These are phyloP conservation scores for Acromyrmex echinatior DNA, from an alignment of 1,140 invertebrate genomes.

Conservation along the genomic window DNA sequence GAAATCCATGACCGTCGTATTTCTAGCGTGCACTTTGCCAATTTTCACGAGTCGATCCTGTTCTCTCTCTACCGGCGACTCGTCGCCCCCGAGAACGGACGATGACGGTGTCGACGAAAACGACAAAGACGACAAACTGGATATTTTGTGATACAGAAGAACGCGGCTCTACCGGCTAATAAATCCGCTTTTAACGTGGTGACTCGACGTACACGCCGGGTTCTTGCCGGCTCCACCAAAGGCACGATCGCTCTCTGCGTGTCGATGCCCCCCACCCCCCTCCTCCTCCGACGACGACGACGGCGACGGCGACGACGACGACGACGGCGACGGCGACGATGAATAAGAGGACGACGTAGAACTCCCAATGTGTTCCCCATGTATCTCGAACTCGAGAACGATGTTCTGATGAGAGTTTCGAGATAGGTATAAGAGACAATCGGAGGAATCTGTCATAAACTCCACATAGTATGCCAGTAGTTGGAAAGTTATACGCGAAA, in stretches of 20 bases:
- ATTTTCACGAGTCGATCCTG: conserved; percentile 37
- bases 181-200: conserved; percentile 75
- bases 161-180: conserved; percentile 67
- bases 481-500: neutral
- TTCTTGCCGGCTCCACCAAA: conserved; percentile 80
- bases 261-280: conserved; percentile 73
- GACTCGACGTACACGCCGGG: conserved; percentile 80
- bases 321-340: conserved; percentile 24
- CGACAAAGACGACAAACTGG: conserved; percentile 21
- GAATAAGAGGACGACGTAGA: neutral
- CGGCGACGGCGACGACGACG: conserved; percentile 61
- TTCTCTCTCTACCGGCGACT: conserved; percentile 14
- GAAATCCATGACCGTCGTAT: neutral
- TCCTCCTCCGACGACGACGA: conserved; percentile 78
- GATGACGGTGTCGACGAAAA: neutral
- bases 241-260: conserved; percentile 81
- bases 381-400: neutral
- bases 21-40: conserved; percentile 43
- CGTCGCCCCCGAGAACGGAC: neutral
- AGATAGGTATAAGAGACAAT: too few species aligned
- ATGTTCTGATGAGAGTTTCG: neutral
- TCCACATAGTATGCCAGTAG: neutral
- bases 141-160: conserved; percentile 58
- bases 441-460: neutral
- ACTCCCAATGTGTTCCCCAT: neutral